Evolutionary conservation across 1,140 invertebrate genomes (phyloP).

Genomic region (Lutraria rhynchaena): DNA sequence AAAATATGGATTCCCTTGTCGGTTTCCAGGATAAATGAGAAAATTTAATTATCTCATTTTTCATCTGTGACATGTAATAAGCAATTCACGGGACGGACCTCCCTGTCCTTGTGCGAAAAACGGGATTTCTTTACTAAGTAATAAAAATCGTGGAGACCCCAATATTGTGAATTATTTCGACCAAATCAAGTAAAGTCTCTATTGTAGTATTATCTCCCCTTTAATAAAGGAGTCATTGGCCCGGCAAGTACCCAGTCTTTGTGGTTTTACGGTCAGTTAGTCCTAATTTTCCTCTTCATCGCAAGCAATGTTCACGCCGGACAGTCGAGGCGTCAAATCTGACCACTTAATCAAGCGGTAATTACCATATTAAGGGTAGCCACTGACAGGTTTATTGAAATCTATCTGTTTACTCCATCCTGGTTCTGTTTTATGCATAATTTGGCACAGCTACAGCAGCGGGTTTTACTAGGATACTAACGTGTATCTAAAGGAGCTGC

Average conservation of each 20-base stretch:
- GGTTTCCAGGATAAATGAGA: too few relatives aligned
- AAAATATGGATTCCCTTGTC: not conserved
- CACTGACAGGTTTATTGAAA: constrained; percentile 58
- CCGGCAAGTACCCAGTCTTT: constrained; percentile 34
- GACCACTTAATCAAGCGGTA: constrained; percentile 58
- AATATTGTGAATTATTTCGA: constrained; percentile 31
- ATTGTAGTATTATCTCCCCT: constrained; percentile 55
- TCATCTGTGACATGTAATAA: too few relatives aligned
- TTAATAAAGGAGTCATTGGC: constrained; percentile 45
- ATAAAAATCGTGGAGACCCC: constrained; percentile 38
- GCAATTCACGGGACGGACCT: too few relatives aligned
- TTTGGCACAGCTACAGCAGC: constrained; percentile 19
- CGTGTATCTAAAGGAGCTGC: constrained; percentile 15
- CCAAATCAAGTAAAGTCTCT: constrained; percentile 35
- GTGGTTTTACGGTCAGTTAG: constrained; percentile 60
- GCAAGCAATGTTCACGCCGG: constrained; percentile 36
- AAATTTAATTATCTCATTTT: too few relatives aligned
- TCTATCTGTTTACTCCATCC: constrained; percentile 52
- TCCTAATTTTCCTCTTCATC: constrained; percentile 58
- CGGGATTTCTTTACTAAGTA: not conserved
- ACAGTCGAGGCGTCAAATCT: constrained; percentile 54
- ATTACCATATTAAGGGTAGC: constrained; percentile 58
- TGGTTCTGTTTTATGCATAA: constrained; percentile 57
- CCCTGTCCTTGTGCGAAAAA: too few relatives aligned
- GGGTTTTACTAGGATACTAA: not conserved